Conservation (phyloP, 2,888 invertebrate genomes). For the Isoperla grammatica region DNA sequence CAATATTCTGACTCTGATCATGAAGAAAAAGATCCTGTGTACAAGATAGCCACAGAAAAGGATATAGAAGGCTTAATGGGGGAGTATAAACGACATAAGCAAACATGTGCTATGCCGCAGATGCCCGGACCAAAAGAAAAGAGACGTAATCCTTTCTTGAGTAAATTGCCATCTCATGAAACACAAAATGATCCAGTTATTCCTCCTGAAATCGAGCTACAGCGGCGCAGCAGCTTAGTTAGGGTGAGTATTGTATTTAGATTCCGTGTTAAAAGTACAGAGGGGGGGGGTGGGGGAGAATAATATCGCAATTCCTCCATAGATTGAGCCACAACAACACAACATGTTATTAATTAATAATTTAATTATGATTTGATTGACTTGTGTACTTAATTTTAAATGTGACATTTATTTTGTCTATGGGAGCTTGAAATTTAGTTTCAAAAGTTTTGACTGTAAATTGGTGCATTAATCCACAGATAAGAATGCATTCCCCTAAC, state of each 20-base stretch:
- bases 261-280: no score
- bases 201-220: slow-evolving; percentile 78
- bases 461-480: no score
- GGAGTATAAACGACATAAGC: slow-evolving; percentile 50
- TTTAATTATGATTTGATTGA: no score
- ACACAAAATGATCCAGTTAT: slow-evolving; percentile 57
- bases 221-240: slow-evolving; percentile 71
- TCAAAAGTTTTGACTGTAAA: no score
- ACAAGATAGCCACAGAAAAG: slow-evolving; percentile 45
- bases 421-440: no score
- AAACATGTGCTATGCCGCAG: slow-evolving; percentile 44
- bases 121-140: slow-evolving; percentile 29
- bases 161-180: slow-evolving; percentile 32
- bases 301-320: no score
- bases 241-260: slow-evolving; percentile 54
- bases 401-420: no score
- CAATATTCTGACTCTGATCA: not conserved
- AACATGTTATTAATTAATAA: no score
- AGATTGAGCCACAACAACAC: no score
- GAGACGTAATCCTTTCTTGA: slow-evolving; percentile 41
- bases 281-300: no score
- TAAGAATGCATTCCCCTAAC: no score
- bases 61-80: slow-evolving; percentile 47
- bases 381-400: no score
- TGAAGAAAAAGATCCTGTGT: slow-evolving; percentile 38